Percentiles rank a stretch among this genome's conserved stretches.
These are phyloP conservation scores for Mola mola DNA, from an alignment of 2,113 vertebrate genomes.

Conservation along the genomic window DNA sequence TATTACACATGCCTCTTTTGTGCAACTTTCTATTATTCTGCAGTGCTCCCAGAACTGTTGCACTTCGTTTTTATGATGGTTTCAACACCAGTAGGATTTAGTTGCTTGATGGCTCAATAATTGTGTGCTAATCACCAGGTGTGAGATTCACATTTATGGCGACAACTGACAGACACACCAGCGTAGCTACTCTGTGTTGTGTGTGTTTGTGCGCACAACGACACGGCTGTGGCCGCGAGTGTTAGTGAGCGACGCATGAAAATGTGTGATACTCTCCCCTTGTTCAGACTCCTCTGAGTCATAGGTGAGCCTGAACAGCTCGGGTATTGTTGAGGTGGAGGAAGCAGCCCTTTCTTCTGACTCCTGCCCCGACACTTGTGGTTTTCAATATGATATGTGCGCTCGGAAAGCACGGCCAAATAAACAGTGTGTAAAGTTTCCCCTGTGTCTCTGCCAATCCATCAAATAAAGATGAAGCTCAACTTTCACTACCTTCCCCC, in stretches of 20 bases:
- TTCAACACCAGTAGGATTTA: constrained; percentile 42
- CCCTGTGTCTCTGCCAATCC: constrained; percentile 71
- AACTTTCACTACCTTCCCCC: constrained; percentile 41
- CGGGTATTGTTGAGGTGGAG: constrained; percentile 60
- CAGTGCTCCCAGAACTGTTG: not conserved
- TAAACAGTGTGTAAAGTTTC: constrained; percentile 77
- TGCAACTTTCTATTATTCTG: too few relatives aligned
- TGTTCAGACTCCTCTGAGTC: constrained; percentile 52
- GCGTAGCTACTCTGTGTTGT: not conserved
- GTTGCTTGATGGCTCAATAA: constrained; percentile 48
- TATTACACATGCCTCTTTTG: too few relatives aligned
- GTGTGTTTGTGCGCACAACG: constrained; percentile 3
- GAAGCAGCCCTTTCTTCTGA: constrained; percentile 59
- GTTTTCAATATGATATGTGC: constrained; percentile 72
- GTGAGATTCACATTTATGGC: constrained; percentile 36
- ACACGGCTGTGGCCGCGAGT: not conserved
- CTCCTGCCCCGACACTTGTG: constrained; percentile 61
- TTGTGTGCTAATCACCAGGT: constrained; percentile 66
- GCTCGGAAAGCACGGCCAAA: constrained; percentile 74
- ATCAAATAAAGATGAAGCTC: constrained; percentile 67
- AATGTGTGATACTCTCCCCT: constrained; percentile 39
- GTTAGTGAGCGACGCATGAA: constrained; percentile 51
- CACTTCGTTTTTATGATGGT: constrained; percentile 5
- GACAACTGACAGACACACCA: constrained; percentile 35
- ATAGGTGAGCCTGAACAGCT: constrained; percentile 66